Base-by-base conservation (phyloP, 2,888 invertebrate species). In the Rotaria magnacalcarata region DNA sequence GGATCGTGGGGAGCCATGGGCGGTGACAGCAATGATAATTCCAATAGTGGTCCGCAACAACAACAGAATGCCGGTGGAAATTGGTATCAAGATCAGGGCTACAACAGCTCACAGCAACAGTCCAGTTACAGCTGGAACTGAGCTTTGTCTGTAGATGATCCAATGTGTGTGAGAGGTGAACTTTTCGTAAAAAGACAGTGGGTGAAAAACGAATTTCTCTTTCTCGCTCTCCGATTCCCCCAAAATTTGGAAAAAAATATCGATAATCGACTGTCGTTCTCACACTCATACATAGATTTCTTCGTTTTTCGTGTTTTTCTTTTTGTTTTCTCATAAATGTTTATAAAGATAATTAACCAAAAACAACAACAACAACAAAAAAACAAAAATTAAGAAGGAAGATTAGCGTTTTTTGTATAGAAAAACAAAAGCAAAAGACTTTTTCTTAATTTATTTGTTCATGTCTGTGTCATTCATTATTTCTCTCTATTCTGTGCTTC, bases 81-180 rank as follows among this genome's bases (percentile, higher is more conserved):
- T 47, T 80, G 80, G 80, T 80, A 47, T 47, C 80, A 80, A 80
- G 80, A 80, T 80, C 47, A 43, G 43, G 80, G 80, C 80, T 80
- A 80, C 67, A 67, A 34, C 67, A 67, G 34, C 34, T 67, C 67
- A 34, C 67, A 67, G 67, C 67, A 67, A 19, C 67, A 67, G 43
- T 80, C 80, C 80, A 43, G 47, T 11, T 80, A 80, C 47, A 43
- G 47, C 47, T 80, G 80, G 80, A 80, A 80, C 47, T 80, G 47
- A 80, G 67, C 67, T 67, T 34, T 67, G 67, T 67, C 41, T 41
- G 16, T 67, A 67, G 67, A 67, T 67, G 34, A 67, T 67, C 67
- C 67, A 67, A 34, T 14, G 67, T 67, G 67, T 67, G 80, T 80
- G 80, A 47, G 80, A 80, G 80, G 80, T 80, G 80, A 80, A 80